Percentiles rank a stretch among this genome's conserved stretches.
Conservation (phyloP, 2,797 vertebrate species). For the Lutjanus argentimaculatus region DNA sequence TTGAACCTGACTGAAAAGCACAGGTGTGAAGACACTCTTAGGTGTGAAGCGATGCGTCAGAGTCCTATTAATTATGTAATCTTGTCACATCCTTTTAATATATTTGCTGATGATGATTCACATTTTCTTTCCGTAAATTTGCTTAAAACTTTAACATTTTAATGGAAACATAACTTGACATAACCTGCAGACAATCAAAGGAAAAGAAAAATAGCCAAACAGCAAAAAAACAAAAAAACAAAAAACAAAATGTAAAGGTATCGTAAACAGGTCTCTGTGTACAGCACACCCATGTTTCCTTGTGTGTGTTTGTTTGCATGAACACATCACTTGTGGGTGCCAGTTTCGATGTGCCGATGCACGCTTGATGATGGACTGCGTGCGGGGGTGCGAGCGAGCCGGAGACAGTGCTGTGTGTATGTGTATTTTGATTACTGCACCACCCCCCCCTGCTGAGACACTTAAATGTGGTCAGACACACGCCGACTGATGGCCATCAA, state of each 20-base stretch:
- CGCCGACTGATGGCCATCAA: slow-evolving; percentile 82
- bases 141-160: neutral
- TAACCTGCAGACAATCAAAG: neutral
- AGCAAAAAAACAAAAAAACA: too few relatives aligned
- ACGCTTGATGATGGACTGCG: slow-evolving; percentile 52
- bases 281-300: neutral
- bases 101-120: neutral
- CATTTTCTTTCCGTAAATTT: neutral
- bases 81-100: neutral
- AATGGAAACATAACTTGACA: neutral
- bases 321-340: slow-evolving; percentile 67
- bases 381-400: slow-evolving; percentile 16
- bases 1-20: too few relatives aligned
- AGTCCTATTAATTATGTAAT: slow-evolving; percentile 21
- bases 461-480: slow-evolving; percentile 83
- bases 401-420: slow-evolving; percentile 45
- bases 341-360: slow-evolving; percentile 55
- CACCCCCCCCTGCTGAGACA: slow-evolving; percentile 71
- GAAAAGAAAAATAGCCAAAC: neutral
- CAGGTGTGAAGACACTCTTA: too few relatives aligned
- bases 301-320: slow-evolving; percentile 61
- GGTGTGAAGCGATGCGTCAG: neutral
- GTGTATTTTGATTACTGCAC: slow-evolving; percentile 71
- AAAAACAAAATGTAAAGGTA: too few relatives aligned
- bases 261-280: neutral